phyloP scores from a whole-genome alignment of 2,888 invertebrate genomes.

The Syritta pipiens region DNA sequence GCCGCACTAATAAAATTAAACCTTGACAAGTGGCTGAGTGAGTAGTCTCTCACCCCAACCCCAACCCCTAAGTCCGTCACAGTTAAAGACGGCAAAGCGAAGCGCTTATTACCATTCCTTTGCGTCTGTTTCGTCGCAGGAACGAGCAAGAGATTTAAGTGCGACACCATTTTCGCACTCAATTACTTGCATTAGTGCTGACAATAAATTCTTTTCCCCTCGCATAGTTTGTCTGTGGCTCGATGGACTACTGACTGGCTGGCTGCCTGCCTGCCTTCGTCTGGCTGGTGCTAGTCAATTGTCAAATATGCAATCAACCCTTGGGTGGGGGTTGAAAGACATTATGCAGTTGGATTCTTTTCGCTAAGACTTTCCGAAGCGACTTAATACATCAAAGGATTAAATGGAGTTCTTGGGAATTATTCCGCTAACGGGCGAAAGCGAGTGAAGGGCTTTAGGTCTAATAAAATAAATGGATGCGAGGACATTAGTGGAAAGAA shows the following conservation, averaged over 20 bases:
- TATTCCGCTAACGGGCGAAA: background rate
- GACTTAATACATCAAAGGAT: constrained; percentile 35
- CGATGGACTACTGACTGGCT: background rate
- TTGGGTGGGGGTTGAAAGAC: background rate
- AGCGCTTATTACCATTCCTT: constrained; percentile 59
- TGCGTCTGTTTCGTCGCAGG: constrained; percentile 3
- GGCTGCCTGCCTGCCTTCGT: background rate
- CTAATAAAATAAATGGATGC: background rate
- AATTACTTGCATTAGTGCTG: constrained; percentile 79
- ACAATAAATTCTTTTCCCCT: constrained; percentile 73
- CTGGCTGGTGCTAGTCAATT: constrained; percentile 13
- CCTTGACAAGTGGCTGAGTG: constrained; percentile 55
- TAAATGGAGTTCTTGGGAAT: constrained; percentile 13
- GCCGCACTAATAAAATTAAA: constrained; percentile 66
- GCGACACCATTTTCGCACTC: constrained; percentile 79
- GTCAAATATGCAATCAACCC: constrained; percentile 35
- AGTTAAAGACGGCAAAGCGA: constrained; percentile 20
- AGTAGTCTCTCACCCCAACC: too few species aligned
- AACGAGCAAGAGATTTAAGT: constrained; percentile 70
- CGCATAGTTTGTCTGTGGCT: background rate
- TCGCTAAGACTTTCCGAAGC: constrained; percentile 2
- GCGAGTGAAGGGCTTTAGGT: background rate
- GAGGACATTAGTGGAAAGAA: background rate
- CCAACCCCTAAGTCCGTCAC: constrained; percentile 45
- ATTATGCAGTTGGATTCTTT: background rate